Percentiles rank a stretch among this genome's conserved stretches.
Conservation (phyloP, 2,797 vertebrate species). For the Spinus olivaceus region DNA sequence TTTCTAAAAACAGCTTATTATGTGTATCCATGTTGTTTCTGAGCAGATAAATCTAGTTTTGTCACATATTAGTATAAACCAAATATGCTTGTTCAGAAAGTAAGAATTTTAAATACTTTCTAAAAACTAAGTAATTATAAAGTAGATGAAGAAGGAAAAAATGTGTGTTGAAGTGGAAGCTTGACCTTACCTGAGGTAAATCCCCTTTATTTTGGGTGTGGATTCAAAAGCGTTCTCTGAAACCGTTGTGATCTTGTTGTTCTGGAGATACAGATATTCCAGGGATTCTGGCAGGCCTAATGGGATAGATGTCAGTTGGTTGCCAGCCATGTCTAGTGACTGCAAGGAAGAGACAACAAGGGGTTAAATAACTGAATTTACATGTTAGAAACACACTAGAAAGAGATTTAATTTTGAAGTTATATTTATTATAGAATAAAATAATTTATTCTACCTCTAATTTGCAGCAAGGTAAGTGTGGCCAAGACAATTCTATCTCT, state of each 20-base stretch:
- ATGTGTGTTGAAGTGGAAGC: neutral
- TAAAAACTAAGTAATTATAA: neutral
- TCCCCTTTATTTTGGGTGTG: constrained; percentile 92
- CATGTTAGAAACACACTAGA: neutral
- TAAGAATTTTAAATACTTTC: neutral
- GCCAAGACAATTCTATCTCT: neutral
- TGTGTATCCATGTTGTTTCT: neutral
- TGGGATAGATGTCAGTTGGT: constrained; percentile 89
- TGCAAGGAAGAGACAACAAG: constrained; percentile 62
- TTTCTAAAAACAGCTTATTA: neutral
- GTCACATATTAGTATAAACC: neutral
- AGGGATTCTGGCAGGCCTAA: constrained; percentile 87
- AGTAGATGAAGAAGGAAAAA: neutral
- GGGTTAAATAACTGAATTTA: neutral
- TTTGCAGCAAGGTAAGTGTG: neutral
- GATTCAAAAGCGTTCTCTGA: constrained; percentile 86
- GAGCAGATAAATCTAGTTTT: neutral
- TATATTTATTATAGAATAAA: neutral
- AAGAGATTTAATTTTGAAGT: neutral
- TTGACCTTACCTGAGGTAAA: constrained; percentile 87
- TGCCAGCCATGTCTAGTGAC: constrained; percentile 91
- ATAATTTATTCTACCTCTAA: neutral
- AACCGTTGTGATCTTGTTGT: constrained; percentile 86
- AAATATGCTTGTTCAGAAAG: neutral
- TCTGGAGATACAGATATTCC: constrained; percentile 92